Evolutionary conservation across 2,888 invertebrate genomes (phyloP), one percentile per base, ranked within the genome.

Genomic region (Antitype chi): DNA sequence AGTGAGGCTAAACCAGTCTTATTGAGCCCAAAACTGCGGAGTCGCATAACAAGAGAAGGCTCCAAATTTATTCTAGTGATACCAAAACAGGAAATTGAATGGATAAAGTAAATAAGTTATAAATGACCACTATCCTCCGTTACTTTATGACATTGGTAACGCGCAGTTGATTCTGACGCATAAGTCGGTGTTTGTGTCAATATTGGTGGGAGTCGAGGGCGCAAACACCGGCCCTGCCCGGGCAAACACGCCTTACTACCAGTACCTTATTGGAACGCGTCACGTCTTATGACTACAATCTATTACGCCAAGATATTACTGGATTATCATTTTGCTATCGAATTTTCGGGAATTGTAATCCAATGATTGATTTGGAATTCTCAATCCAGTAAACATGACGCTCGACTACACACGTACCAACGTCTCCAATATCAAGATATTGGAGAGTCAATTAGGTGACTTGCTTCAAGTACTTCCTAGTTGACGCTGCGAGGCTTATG

Each of bases 161-260:
- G 86, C 88, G 89, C 89, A 90, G 91, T 92, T 90, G 90, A 91
- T 90, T 90, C 89, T 87, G 88, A 86, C 89, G 89, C 91, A 90
- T 91, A 91, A 90, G 92, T 91, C 88, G 89, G 88, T 91, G 92
- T 92, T 92, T 90, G 89, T 89, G 94, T 93, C 93, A 95, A 95
- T 95, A 95, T 95, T 95, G 93, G 93, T 87, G 88, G 84, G 91
- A 85, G 89, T 89, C 86, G 89, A 88, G 87, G 76, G 52, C 77
- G 85, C 89, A 91, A 90, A 91, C 90, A 91, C 70, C 72, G 80
- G 83, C 80, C 86, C 84, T 74, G 85, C 88, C 81, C 80, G 78
- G 74, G 89, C 84, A 94, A 94, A 94, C 93, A 94, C 86, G 78
- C 74, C 89, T 72, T 72, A 69, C 76, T 38, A 25, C 47, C 49